A percentile compares a stretch with the other conserved stretches of the same genome.
Conservation (phyloP, 1,140 invertebrate species). For the Battus philenor region DNA sequence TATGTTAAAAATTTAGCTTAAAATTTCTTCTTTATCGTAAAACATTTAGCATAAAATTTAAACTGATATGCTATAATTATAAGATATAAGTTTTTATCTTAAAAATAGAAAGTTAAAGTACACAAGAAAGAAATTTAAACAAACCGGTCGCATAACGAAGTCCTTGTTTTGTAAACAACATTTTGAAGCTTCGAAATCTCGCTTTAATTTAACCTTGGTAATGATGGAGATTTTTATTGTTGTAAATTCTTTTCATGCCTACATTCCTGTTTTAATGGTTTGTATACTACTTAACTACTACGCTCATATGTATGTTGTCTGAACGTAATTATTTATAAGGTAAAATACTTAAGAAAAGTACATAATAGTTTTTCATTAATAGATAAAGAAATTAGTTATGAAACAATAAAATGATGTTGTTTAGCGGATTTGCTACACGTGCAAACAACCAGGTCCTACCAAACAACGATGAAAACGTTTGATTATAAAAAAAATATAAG, state of each 20-base stretch:
- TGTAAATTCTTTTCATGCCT: background rate
- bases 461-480: no score
- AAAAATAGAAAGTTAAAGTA: no score
- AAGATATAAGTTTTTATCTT: no score
- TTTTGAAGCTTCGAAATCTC: background rate
- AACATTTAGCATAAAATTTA: background rate
- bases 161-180: conserved; percentile 11
- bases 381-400: no score
- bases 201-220: conserved; percentile 1
- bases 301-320: background rate
- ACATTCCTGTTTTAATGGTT: background rate
- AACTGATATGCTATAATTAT: background rate
- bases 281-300: background rate
- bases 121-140: background rate
- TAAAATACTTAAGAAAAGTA: no score
- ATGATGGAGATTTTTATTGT: conserved; percentile 11
- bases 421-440: no score
- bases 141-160: conserved; percentile 1
- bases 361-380: no score
- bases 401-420: no score
- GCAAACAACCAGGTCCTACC: no score
- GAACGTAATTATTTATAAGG: no score
- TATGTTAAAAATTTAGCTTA: background rate
- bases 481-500: no score
- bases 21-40: background rate